Evolutionary conservation across 92 coral and sea anemone genomes (phyloP).

Genomic region (Actinostola sp.): DNA sequence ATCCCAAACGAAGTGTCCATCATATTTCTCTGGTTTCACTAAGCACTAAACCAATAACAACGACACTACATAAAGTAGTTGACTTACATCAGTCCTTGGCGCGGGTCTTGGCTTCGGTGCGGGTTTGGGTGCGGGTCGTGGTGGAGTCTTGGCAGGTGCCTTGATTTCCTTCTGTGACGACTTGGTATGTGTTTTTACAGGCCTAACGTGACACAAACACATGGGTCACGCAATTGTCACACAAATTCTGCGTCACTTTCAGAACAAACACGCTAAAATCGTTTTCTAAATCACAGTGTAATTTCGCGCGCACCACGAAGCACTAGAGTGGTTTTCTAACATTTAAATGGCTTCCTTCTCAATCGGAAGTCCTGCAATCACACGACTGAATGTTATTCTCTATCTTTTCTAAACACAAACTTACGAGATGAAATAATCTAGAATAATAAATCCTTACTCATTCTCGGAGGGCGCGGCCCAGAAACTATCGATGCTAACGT

Average conservation of each 20-base stretch:
- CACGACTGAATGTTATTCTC: not conserved
- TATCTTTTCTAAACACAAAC: no score
- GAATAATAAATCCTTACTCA: constrained; percentile 68
- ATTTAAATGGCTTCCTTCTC: no score
- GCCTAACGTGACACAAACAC: constrained; percentile 11
- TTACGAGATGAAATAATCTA: no score
- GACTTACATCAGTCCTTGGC: constrained; percentile 49
- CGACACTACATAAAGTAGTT: not conserved
- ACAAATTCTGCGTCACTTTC: no score
- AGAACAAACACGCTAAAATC: no score
- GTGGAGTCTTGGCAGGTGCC: constrained; percentile 53
- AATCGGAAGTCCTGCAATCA: constrained; percentile 5
- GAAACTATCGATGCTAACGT: constrained; percentile 65
- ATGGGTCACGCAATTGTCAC: not conserved
- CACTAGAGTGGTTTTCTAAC: no score
- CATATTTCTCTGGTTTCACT: not conserved
- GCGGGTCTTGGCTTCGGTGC: constrained; percentile 78
- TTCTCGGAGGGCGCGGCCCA: constrained; percentile 63
- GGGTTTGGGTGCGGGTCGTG: constrained; percentile 79
- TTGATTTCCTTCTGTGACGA: constrained; percentile 6
- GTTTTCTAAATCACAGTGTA: no score
- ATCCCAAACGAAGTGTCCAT: no score
- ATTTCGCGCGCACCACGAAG: no score
- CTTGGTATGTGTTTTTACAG: constrained; percentile 13
- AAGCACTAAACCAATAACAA: not conserved